Evolutionary conservation across 2,113 vertebrate genomes (phyloP).

Genomic region (Poeciliopsis occidentalis): DNA sequence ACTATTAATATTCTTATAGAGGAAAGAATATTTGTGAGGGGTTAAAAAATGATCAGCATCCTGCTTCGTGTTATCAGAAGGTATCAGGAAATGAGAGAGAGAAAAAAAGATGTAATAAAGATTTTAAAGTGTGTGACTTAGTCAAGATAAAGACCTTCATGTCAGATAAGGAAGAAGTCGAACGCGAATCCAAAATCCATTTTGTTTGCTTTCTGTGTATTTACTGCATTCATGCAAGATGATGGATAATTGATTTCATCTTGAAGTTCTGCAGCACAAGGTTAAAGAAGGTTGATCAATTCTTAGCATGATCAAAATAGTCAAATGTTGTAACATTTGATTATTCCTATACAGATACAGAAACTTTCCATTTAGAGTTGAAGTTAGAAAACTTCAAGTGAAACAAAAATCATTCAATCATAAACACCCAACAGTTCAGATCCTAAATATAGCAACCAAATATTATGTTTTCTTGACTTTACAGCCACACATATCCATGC

Average conservation of each 20-base stretch:
- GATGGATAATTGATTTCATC: background rate
- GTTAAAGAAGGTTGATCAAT: too few relatives aligned
- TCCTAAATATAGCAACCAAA: too few relatives aligned
- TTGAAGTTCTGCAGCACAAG: background rate
- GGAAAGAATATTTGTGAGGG: background rate
- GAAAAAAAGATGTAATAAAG: background rate
- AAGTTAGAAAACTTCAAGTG: background rate
- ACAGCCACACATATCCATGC: too few relatives aligned
- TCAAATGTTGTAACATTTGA: background rate
- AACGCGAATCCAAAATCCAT: background rate
- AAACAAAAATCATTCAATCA: too few relatives aligned
- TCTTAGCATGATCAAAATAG: background rate
- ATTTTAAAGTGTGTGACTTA: background rate
- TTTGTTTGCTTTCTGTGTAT: background rate
- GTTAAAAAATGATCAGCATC: background rate
- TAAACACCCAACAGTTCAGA: too few relatives aligned
- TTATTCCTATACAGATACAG: background rate
- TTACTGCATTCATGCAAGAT: background rate
- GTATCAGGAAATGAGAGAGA: slow-evolving; percentile 2
- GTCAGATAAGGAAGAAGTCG: background rate
- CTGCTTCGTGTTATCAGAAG: slow-evolving; percentile 3
- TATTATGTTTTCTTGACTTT: too few relatives aligned
- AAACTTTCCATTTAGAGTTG: background rate
- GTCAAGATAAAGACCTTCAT: background rate
- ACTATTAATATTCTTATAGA: slow-evolving; percentile 34